Base-by-base conservation (phyloP, 2,113 vertebrate genomes). In the Zapus hudsonius region DNA sequence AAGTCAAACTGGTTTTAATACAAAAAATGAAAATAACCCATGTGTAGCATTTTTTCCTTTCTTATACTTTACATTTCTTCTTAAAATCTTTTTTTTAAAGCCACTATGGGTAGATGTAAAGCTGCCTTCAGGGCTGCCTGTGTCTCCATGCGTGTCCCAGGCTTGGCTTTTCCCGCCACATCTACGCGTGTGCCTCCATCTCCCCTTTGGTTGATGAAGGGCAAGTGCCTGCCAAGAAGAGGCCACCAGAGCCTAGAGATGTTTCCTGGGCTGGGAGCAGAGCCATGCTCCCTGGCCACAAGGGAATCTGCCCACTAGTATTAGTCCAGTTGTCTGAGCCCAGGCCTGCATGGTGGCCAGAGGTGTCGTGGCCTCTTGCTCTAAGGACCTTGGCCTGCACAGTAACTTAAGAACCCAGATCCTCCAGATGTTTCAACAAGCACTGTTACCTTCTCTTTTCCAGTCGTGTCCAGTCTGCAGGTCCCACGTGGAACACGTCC, bases 401-500 rank as follows among this genome's bases (percentile, higher is more conserved):
- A 13, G 57, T 27, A 70, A 67, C 1, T 10, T 86, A 61, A 38
- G 36, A 78, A 44, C 27, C 1, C 36, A 27, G 36, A 27, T 3
- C 15, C 8, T 1, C 22, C 2, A 0, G 3, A 36, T 2, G 1
- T 17, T 22, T 80, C 96, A 78, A 97, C 84, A 4, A 5, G 12
- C 9, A 0, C 94, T 81, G 7, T 72, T n/a, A 67, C 59, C 90
- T 76, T 82, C 44, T 96, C 59, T 93, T 92, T 97, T 96, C 7
- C 97, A 99, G 99, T 97, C 96, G 0, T 99, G 99, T 96, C 99
- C 99, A 0, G 99, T 99, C 89, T 99, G 99, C 97, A 98, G 99
- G 69, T 99, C 99, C 0, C 98, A 97, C 7, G 99, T 99, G 91
- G 99, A 99, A 69, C 99, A 99, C 11, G 98, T 99, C 79, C 99